Conservation (phyloP, 2,113 vertebrate genomes). For the Suricata suricatta region DNA sequence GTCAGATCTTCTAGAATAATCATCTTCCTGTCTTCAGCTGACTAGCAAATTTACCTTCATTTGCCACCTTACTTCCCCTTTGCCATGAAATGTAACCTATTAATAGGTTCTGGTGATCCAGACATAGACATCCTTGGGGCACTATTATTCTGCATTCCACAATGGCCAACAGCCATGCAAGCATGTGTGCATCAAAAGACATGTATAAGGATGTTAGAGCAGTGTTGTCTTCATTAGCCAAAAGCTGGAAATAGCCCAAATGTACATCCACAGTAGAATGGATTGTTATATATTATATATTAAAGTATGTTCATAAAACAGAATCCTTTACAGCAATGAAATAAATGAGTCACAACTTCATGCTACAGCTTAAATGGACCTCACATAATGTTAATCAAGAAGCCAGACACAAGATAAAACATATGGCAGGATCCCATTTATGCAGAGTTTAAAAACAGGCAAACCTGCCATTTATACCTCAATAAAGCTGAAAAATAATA, state of each 20-base stretch:
- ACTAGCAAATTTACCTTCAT: neutral
- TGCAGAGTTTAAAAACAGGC: neutral
- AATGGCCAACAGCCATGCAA: neutral
- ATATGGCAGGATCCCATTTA: neutral
- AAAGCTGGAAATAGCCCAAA: neutral
- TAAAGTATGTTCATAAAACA: neutral
- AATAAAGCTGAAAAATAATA: neutral
- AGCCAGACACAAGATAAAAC: neutral
- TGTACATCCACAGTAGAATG: neutral
- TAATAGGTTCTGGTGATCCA: neutral
- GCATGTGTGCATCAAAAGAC: neutral
- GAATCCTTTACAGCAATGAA: slow-evolving; percentile 9
- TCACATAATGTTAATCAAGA: neutral
- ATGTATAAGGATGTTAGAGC: neutral
- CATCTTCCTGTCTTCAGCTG: neutral
- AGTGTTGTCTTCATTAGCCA: neutral
- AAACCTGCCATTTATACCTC: neutral
- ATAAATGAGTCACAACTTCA: neutral
- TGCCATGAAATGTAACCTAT: neutral
- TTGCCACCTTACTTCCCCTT: neutral
- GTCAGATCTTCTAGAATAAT: neutral
- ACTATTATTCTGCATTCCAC: neutral
- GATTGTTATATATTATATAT: neutral
- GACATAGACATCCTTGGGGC: neutral
- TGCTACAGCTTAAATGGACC: neutral